phyloP scores from a whole-genome alignment of 2,797 vertebrate species.

The Euphonia xanthogaster region DNA sequence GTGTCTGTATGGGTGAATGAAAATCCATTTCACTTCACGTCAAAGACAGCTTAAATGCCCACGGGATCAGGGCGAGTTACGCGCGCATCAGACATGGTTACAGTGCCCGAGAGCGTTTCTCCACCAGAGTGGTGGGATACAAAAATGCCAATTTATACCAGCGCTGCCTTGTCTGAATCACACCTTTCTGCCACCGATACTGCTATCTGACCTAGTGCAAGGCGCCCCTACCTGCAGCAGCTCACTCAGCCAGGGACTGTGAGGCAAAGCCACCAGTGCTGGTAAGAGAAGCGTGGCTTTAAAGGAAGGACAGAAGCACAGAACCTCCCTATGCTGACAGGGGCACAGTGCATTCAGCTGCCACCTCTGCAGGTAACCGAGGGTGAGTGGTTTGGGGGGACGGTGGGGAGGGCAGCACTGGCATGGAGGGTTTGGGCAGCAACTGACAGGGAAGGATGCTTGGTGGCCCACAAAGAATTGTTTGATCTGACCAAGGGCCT shows the following conservation, averaged over 20 bases:
- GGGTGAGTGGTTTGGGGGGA: background rate
- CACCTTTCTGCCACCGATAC: rapidly evolving
- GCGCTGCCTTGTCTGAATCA: background rate
- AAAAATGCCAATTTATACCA: background rate
- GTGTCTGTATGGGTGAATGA: background rate
- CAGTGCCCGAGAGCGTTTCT: rapidly evolving
- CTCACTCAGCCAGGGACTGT: background rate
- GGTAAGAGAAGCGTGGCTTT: background rate
- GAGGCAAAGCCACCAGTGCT: background rate
- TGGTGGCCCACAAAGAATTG: background rate
- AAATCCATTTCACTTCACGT: background rate
- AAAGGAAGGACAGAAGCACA: background rate
- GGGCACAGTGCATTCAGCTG: background rate
- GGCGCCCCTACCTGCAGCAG: rapidly evolving
- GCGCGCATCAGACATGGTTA: background rate
- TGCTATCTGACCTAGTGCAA: rapidly evolving
- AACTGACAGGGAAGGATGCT: background rate
- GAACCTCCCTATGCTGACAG: background rate
- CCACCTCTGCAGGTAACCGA: background rate
- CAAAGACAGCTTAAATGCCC: background rate
- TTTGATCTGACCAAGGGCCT: background rate
- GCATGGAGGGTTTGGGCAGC: background rate
- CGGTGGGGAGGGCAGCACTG: background rate
- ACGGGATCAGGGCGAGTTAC: background rate
- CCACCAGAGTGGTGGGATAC: too few species aligned